These are phyloP conservation scores for Notechis scutatus DNA, from an alignment of 2,113 vertebrate species.

Conservation along the genomic window DNA sequence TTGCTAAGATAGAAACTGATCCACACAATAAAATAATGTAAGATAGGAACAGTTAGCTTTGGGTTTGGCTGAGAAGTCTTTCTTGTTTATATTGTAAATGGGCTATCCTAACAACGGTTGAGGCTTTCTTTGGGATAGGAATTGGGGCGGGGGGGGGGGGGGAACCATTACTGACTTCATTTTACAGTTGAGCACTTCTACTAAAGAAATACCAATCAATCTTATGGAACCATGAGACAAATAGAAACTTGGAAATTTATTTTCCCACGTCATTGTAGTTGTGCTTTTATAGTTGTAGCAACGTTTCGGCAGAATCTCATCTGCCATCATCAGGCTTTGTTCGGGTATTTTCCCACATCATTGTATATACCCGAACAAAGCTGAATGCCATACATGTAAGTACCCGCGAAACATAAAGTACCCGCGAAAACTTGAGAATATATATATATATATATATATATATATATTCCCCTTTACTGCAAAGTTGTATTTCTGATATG, in stretches of 20 bases:
- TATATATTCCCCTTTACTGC: not conserved
- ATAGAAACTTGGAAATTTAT: not conserved
- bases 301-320: too few relatives aligned
- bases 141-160: fast-evolving
- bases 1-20: not conserved
- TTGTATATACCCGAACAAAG: too few relatives aligned
- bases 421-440: too few relatives aligned
- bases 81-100: not conserved
- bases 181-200: not conserved
- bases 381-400: too few relatives aligned
- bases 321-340: too few relatives aligned
- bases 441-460: too few relatives aligned
- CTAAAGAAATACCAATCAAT: not conserved
- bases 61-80: not conserved
- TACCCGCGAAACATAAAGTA: too few relatives aligned
- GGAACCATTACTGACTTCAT: not conserved
- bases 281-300: too few relatives aligned
- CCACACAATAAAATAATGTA: not conserved
- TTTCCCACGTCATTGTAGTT: too few relatives aligned
- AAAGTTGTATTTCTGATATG: not conserved
- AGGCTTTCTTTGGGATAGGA: not conserved
- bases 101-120: not conserved
- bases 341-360: too few relatives aligned
- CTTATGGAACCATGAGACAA: not conserved
- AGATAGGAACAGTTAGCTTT: not conserved